Percentiles rank a stretch among this genome's conserved stretches.
These are phyloP conservation scores for Chirona hameri DNA, from an alignment of 2,888 invertebrate species.

Conservation along the genomic window DNA sequence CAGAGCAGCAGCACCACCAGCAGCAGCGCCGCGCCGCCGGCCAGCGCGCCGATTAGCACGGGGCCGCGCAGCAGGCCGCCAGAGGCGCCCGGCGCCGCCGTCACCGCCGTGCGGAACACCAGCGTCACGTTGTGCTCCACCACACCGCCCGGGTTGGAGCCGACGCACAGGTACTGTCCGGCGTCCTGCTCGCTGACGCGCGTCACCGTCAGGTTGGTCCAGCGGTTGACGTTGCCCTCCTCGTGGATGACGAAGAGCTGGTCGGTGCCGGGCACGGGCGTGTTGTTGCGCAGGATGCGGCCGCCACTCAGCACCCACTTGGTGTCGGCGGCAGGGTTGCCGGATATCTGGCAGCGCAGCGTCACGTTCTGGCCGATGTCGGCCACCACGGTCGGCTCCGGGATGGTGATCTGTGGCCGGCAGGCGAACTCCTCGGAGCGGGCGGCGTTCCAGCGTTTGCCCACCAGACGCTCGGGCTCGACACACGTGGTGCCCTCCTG, in stretches of 20 bases:
- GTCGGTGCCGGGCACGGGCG: conserved; percentile 37
- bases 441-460: conserved; percentile 72
- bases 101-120: conserved; percentile 45
- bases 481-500: conserved; percentile 62
- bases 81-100: conserved; percentile 32
- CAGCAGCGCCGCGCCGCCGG: conserved; percentile 33
- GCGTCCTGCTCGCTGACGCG: conserved; percentile 77
- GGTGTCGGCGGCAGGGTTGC: conserved; percentile 74
- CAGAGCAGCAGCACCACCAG: conserved; percentile 58
- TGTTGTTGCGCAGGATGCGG: conserved; percentile 40
- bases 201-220: conserved; percentile 77
- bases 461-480: conserved; percentile 65
- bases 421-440: conserved; percentile 75
- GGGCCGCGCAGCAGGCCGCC: conserved; percentile 31
- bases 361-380: conserved; percentile 42
- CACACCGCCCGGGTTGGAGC: conserved; percentile 70
- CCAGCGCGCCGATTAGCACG: conserved; percentile 35
- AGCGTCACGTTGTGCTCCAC: conserved; percentile 71
- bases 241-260: conserved; percentile 38
- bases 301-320: conserved; percentile 47
- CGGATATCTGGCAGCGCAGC: conserved; percentile 43
- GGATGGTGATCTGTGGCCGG: conserved; percentile 62
- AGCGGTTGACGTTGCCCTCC: conserved; percentile 47
- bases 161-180: conserved; percentile 79
- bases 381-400: conserved; percentile 38